Conservation (phyloP, 1,140 invertebrate species). For the Ectropis grisescens region DNA sequence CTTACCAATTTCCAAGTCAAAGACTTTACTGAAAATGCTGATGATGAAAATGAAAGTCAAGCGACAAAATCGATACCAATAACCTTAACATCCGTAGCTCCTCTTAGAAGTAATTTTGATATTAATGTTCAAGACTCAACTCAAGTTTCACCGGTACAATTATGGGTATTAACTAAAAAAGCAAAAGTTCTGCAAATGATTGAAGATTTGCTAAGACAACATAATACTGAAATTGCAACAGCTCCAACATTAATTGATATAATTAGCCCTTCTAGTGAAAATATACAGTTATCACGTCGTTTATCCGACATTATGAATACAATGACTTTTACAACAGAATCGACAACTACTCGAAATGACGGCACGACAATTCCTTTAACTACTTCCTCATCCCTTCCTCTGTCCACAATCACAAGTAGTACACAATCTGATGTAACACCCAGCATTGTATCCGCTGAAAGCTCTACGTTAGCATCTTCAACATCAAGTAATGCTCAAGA, state of each 20-base stretch:
- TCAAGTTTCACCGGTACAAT: conserved; percentile 40
- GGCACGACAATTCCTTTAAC: conserved; percentile 13
- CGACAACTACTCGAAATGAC: conserved; percentile 16
- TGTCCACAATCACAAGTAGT: neutral
- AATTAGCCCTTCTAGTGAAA: conserved; percentile 22
- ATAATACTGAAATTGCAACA: conserved; percentile 58
- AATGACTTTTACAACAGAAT: conserved; percentile 36
- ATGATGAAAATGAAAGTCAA: neutral
- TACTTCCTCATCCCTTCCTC: conserved; percentile 11
- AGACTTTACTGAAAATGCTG: conserved; percentile 24
- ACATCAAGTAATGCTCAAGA: conserved; percentile 1
- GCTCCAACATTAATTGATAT: conserved; percentile 38
- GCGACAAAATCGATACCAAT: conserved; percentile 1
- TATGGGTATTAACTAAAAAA: conserved; percentile 61
- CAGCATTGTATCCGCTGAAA: neutral
- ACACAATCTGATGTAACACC: neutral
- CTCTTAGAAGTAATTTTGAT: conserved; percentile 2
- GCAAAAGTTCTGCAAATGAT: conserved; percentile 65
- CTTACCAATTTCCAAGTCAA: conserved; percentile 28
- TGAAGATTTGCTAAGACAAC: conserved; percentile 57
- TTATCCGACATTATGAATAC: conserved; percentile 49
- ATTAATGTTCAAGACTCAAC: conserved; percentile 31
- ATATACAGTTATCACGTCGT: conserved; percentile 35
- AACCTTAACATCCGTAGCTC: neutral
- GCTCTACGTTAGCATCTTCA: too few species aligned